Evolutionary conservation across 1,140 invertebrate genomes (phyloP), one percentile per base, ranked within the genome.

Genomic region (Xylocopa sonorina): DNA sequence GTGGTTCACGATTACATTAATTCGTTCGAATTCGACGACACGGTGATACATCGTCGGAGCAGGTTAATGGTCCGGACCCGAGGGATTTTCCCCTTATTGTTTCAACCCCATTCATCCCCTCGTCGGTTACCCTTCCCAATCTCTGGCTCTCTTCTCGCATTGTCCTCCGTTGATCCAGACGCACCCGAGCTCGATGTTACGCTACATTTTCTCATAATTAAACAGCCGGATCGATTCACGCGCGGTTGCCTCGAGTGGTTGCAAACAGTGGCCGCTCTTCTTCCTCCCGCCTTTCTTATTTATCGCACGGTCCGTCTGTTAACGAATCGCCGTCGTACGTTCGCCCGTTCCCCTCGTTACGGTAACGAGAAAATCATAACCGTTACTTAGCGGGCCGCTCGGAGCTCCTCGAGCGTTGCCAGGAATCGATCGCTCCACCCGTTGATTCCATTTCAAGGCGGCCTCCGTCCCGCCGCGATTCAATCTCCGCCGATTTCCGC

Each of bases 11-110:
- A n/a, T n/a, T n/a, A n/a, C n/a, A 51, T 69, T 69, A 69, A 69
- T 69, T 69, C 67, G 38, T 69, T 69, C n/a, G n/a, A 41, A 69
- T 43, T 57, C 67, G 67, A 69, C 34, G 50, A 69, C 34, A 38
- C 50, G 67, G 24, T 69, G 57, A 57, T 51, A 38, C 66, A 21
- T 68, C 50, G 32, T 21, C 3, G 32, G 50, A n/a, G 14, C 4
- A 27, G 34, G 24, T 69, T 55, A 21, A 41, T 58, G 18, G 43
- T 38, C 16, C 53, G 18, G 21, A 18, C 68, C 38, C 64, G 2
- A 38, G 66, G 32, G 66, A 69, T 38, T n/a, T 41, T 12, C 16
- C 10, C 24, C 68, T 71, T 71, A 58, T 43, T 58, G 51, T 57
- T 32, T 27, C 24, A 29, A 10, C 12, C 48, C 21, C 21, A 18